Evolutionary conservation across 2,888 invertebrate genomes (phyloP).

Genomic region (Chrysotoxum bicinctum): DNA sequence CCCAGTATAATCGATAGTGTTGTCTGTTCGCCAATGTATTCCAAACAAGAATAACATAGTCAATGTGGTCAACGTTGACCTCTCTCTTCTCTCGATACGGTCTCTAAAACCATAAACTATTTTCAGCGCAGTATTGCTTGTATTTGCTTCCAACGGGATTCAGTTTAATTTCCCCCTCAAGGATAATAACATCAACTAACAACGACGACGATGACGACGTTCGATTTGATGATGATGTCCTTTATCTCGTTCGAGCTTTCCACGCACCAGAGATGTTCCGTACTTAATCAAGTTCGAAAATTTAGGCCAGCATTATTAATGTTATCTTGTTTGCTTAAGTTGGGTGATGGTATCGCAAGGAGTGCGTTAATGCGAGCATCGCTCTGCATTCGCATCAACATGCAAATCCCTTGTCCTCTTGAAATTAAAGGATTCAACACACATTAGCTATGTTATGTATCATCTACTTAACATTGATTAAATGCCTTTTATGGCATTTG

Average conservation of each 20-base stretch:
- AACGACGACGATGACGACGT: not conserved
- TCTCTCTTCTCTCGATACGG: not conserved
- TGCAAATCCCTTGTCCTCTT: slow-evolving; percentile 8
- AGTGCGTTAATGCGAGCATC: slow-evolving; percentile 20
- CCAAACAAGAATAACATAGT: slow-evolving; percentile 54
- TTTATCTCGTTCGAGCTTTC: slow-evolving; percentile 13
- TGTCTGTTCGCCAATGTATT: slow-evolving; percentile 6
- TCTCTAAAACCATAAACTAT: not conserved
- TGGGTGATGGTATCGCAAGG: not conserved
- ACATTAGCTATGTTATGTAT: slow-evolving; percentile 43
- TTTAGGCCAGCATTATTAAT: slow-evolving; percentile 51
- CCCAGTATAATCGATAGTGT: slow-evolving; percentile 6
- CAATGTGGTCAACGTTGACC: slow-evolving; percentile 31
- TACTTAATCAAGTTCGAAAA: slow-evolving; percentile 62
- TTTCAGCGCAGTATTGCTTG: not conserved
- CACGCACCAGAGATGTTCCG: slow-evolving; percentile 37
- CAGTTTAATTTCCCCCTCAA: slow-evolving; percentile 27
- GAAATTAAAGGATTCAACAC: slow-evolving; percentile 39
- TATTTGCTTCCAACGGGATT: slow-evolving; percentile 27
- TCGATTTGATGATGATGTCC: slow-evolving; percentile 21
- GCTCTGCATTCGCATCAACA: slow-evolving; percentile 3
- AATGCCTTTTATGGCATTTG: slow-evolving; percentile 46
- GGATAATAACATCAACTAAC: slow-evolving; percentile 2
- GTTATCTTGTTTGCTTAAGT: slow-evolving; percentile 27
- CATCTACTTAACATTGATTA: slow-evolving; percentile 66